These are phyloP conservation scores for Dryas iulia DNA, from an alignment of 1,140 invertebrate genomes.

Conservation along the genomic window DNA sequence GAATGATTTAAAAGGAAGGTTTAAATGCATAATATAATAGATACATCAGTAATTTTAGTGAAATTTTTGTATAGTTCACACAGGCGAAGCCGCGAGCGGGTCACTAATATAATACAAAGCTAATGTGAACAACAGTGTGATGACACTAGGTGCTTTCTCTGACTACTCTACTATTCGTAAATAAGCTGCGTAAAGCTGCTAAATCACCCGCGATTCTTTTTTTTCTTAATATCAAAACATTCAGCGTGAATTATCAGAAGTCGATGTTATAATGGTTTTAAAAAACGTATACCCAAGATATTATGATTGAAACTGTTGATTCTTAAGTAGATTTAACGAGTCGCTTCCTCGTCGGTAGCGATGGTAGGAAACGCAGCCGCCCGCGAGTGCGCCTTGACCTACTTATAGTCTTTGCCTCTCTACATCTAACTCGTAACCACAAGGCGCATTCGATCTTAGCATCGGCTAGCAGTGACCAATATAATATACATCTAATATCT, in stretches of 20 bases:
- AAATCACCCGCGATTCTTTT: no score
- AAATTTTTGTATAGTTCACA: no score
- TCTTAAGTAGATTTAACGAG: constrained; percentile 55
- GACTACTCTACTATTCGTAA: no score
- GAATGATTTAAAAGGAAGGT: no score
- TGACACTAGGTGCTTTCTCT: no score
- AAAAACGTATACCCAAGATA: not conserved
- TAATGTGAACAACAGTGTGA: no score
- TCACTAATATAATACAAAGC: no score
- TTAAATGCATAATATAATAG: no score
- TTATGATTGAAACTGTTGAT: constrained; percentile 36
- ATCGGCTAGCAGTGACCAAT: not conserved
- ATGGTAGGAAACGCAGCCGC: constrained; percentile 63
- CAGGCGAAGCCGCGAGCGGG: no score
- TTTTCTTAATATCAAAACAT: not conserved
- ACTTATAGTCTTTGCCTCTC: constrained; percentile 46
- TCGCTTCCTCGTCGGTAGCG: constrained; percentile 53
- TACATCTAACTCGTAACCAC: constrained; percentile 40
- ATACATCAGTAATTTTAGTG: no score
- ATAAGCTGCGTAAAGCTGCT: no score
- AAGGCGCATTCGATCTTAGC: constrained; percentile 29
- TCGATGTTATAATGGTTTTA: not conserved
- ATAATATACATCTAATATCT: not conserved
- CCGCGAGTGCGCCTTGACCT: constrained; percentile 67
- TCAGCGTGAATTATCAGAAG: not conserved